A percentile compares a stretch with the other conserved stretches of the same genome.
Conservation (phyloP, 2,797 vertebrate species). For the Hephaestus fuliginosus region DNA sequence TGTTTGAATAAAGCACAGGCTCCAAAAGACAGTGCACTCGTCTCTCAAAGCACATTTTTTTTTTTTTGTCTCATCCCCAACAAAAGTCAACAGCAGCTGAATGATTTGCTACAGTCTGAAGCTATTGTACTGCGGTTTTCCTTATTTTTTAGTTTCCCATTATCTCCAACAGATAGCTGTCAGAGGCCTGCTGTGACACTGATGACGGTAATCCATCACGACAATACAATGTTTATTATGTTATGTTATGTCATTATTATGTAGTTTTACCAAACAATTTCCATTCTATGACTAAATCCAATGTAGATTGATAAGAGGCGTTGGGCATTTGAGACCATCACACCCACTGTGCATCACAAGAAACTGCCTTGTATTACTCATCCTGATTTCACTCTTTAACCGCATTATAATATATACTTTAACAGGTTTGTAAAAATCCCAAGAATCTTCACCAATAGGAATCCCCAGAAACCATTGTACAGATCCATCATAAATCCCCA, state of each 20-base stretch:
- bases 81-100: background rate
- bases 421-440: background rate
- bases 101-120: background rate
- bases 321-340: background rate
- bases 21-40: background rate
- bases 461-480: background rate
- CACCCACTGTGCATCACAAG: background rate
- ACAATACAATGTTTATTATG: background rate
- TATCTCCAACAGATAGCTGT: background rate
- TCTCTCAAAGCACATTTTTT: slow-evolving; percentile 22
- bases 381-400: background rate
- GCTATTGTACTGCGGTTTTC: background rate
- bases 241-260: too few relatives aligned
- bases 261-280: background rate
- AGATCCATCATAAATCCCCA: background rate
- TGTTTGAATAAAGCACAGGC: background rate
- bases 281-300: background rate
- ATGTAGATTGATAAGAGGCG: background rate
- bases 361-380: background rate
- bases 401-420: background rate
- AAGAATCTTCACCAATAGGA: background rate
- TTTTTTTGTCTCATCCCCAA: background rate
- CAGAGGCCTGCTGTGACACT: background rate
- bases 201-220: background rate
- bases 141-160: background rate